These are phyloP conservation scores for Smittia sp. DNA, from an alignment of 2,888 invertebrate genomes.

Conservation along the genomic window DNA sequence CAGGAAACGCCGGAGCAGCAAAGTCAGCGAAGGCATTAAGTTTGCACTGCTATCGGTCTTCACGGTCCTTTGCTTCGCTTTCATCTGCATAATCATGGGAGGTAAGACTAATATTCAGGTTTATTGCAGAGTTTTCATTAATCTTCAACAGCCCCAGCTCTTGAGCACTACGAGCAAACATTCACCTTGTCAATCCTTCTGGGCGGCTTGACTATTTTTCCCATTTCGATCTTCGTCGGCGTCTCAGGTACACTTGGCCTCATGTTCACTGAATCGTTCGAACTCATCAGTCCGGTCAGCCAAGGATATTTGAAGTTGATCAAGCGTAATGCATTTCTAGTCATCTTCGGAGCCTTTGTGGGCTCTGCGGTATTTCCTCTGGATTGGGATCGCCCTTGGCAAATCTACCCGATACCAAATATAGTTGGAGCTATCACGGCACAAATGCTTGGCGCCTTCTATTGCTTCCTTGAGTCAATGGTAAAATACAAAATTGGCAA, in stretches of 20 bases:
- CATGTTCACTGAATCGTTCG: conserved; percentile 52
- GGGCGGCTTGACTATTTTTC: conserved; percentile 51
- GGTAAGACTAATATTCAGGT: background rate
- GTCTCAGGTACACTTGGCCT: conserved; percentile 52
- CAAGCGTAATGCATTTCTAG: conserved; percentile 52
- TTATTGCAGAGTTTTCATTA: background rate
- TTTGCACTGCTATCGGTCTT: conserved; percentile 16
- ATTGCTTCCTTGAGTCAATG: conserved; percentile 28
- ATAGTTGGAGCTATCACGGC: conserved; percentile 62
- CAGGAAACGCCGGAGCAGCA: background rate
- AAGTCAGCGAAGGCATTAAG: conserved; percentile 14
- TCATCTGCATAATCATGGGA: conserved; percentile 52
- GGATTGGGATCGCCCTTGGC: conserved; percentile 86
- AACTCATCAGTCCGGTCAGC: conserved; percentile 49
- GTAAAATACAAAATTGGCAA: conserved; percentile 28
- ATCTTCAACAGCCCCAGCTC: conserved; percentile 48
- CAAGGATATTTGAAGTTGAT: conserved; percentile 51
- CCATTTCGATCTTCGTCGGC: conserved; percentile 51
- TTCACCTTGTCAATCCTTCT: conserved; percentile 51
- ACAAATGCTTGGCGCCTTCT: conserved; percentile 26
- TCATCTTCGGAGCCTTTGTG: conserved; percentile 71
- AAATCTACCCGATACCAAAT: conserved; percentile 70
- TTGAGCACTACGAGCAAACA: conserved; percentile 52
- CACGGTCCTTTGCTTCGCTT: conserved; percentile 47
- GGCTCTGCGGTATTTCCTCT: conserved; percentile 78